Evolutionary conservation across 2,888 invertebrate species (phyloP), one percentile per base, ranked within the genome.

Genomic region (Bembecia ichneumoniformis): DNA sequence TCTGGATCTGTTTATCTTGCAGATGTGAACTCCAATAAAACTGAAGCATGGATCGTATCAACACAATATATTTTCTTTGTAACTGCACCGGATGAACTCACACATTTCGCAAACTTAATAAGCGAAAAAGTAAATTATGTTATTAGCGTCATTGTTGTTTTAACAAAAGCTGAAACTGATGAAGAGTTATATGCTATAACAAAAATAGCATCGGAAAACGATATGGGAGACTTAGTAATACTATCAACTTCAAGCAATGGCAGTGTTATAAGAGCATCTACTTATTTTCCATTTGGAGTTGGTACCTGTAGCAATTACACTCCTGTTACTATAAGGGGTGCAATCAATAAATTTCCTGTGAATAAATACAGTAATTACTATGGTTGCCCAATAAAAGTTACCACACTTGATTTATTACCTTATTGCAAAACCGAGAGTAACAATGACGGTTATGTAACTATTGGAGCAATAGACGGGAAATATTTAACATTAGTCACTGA

Each of bases 341-440:
- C 60, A 4, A 47, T 17, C 13, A 49, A 55, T 15, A 52, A 58
- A 7, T 55, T 66, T 35, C 78, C 75, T 58, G 66, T 68, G 2
- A 65, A 57, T 36, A 82, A 80, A 53, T 75, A 67, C 49, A 51
- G 40, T 1, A 74, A 79, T 54, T 78, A 77, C 49, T 53, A 75
- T 43, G 59, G 64, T 35, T 82, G 81, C 52, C 68, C 72, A 3
- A 59, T 77, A 3, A 66, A 56, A 58, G 52, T 63, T 1, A 59
- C 63, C 4, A 46, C 65, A 9, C 35, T 69, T 14, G 55, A 65
- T 15, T 55, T 63, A 35, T 35, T 55, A 15, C 74, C 77, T 0
- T 72, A 64, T 1, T 17, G 4, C 20, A 49, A 51, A 35, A 20
- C 66, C 10, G 43, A 54, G 10, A 53, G 51, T 36, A 53, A 57